Conservation (phyloP, 2,113 vertebrate species). For the Drymodes brunneopygia region DNA sequence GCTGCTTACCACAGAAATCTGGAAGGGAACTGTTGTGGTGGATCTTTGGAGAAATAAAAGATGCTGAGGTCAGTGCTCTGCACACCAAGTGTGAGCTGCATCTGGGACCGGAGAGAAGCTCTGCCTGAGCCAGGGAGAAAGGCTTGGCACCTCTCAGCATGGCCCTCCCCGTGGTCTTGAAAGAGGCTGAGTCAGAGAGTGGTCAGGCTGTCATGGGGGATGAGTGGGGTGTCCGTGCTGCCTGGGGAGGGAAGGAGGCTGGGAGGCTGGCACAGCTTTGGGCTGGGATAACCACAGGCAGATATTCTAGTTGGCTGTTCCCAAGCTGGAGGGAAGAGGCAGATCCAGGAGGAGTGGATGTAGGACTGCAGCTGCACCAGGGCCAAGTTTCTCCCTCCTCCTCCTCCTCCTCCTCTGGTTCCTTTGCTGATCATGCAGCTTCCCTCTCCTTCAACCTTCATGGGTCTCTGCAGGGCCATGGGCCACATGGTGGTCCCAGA, state of each 20-base stretch:
- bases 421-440: background rate
- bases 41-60: background rate
- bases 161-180: rapidly evolving
- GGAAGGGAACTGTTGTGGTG: background rate
- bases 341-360: background rate
- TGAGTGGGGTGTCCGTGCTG: rapidly evolving
- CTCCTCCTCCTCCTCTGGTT: background rate
- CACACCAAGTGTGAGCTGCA: background rate
- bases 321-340: background rate
- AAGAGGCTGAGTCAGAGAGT: background rate
- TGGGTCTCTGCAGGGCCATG: background rate
- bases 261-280: background rate
- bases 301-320: background rate
- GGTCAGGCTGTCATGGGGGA: background rate
- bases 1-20: constrained; percentile 9
- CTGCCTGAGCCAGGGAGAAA: background rate
- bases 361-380: background rate
- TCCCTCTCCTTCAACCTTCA: background rate
- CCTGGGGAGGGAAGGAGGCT: background rate
- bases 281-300: background rate
- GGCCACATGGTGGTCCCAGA: background rate
- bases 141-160: background rate
- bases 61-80: constrained; percentile 21
- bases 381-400: background rate
- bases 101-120: background rate